These are phyloP conservation scores for Rhagoletis zephyria DNA, from an alignment of 1,140 invertebrate genomes.

Conservation along the genomic window DNA sequence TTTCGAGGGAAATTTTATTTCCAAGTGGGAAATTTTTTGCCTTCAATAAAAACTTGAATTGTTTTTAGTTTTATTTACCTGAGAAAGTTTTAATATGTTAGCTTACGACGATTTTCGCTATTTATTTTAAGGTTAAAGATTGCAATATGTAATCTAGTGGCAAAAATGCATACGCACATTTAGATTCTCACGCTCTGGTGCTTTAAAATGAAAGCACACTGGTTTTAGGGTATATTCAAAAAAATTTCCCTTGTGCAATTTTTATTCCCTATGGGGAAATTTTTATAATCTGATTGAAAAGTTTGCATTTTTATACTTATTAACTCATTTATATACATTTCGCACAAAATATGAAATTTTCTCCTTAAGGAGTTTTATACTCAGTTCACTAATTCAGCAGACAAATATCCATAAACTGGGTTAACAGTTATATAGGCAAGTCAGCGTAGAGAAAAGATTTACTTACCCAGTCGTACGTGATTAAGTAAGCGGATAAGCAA, in stretches of 20 bases:
- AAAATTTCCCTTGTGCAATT: not conserved
- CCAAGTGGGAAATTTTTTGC: not conserved
- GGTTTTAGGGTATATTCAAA: too few relatives aligned
- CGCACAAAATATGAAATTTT: not conserved
- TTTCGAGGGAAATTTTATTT: not conserved
- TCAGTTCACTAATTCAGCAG: not conserved
- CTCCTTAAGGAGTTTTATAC: too few relatives aligned
- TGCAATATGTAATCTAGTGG: too few relatives aligned
- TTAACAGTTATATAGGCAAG: slow-evolving; percentile 30
- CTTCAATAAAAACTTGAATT: not conserved
- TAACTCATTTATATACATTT: too few relatives aligned
- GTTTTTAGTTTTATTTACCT: too few relatives aligned
- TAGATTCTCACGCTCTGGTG: too few relatives aligned
- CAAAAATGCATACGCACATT: too few relatives aligned
- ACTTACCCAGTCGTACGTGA: slow-evolving; percentile 22
- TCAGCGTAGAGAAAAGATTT: not conserved
- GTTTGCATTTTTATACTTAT: too few relatives aligned
- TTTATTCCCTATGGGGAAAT: not conserved
- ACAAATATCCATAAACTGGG: not conserved
- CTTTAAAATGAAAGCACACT: too few relatives aligned
- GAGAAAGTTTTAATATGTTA: too few relatives aligned
- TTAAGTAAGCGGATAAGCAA: slow-evolving; percentile 34
- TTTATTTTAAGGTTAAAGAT: too few relatives aligned
- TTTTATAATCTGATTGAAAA: not conserved
- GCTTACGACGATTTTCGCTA: too few relatives aligned